Conservation (phyloP, 2,113 vertebrate species). For the Crypturellus undulatus region DNA sequence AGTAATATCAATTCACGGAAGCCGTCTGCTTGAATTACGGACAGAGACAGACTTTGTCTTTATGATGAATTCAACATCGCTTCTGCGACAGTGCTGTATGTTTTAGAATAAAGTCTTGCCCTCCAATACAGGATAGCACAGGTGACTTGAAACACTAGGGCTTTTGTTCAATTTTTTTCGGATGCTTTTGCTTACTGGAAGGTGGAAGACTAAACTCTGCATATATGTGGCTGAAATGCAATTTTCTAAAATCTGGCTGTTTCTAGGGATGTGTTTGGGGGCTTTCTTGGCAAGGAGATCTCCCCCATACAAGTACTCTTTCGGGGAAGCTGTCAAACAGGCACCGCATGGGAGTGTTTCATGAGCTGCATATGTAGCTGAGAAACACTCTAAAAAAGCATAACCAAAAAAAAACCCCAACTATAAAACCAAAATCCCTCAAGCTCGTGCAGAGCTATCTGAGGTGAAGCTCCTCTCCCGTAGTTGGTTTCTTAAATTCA, state of each 20-base stretch:
- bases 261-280: neutral
- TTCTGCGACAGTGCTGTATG: neutral
- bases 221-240: neutral
- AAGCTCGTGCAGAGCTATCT: neutral
- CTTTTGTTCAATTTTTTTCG: neutral
- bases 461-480: neutral
- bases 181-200: neutral
- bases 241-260: neutral
- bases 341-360: fast-evolving
- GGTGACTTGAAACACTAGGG: neutral
- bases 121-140: neutral
- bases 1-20: neutral
- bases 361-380: neutral
- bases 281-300: neutral
- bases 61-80: neutral
- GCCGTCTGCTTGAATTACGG: neutral
- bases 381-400: neutral
- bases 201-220: neutral
- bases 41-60: neutral
- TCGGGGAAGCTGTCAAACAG: neutral
- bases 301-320: neutral
- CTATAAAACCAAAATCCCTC: neutral
- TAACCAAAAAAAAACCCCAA: no score
- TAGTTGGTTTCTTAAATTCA: neutral
- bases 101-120: neutral